These are phyloP conservation scores for Lasioglossum lativentre DNA, from an alignment of 2,888 invertebrate species.

Conservation along the genomic window DNA sequence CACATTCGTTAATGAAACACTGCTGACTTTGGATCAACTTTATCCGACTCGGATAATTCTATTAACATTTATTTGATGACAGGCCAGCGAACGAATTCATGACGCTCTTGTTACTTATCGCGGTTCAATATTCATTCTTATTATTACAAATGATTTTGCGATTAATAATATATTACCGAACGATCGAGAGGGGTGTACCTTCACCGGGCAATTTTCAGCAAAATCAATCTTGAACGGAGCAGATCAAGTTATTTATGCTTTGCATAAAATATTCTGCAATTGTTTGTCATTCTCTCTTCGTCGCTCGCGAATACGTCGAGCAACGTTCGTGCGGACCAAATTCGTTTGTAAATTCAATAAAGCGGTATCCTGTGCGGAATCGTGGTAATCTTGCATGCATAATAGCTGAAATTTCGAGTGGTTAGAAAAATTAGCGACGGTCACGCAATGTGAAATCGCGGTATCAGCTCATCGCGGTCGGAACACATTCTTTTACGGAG, in stretches of 20 bases:
- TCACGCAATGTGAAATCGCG: background rate
- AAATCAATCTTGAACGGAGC: background rate
- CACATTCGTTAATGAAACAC: conserved; percentile 45
- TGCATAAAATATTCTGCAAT: background rate
- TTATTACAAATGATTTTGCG: background rate
- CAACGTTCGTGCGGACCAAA: background rate
- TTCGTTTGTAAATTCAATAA: background rate
- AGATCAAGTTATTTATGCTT: background rate
- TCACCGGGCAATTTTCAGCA: background rate
- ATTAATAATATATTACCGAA: conserved; percentile 1
- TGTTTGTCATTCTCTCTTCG: background rate
- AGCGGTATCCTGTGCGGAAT: background rate
- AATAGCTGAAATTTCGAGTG: background rate
- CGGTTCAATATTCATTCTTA: background rate
- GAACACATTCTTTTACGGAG: background rate
- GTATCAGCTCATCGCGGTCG: background rate
- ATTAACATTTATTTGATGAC: conserved; percentile 11
- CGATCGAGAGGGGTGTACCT: background rate
- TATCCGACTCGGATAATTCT: conserved; percentile 31
- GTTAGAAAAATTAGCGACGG: background rate
- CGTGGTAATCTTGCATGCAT: background rate
- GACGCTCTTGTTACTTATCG: background rate
- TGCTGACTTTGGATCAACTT: conserved; percentile 24
- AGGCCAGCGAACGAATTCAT: background rate
- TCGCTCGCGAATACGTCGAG: background rate